phyloP scores from a whole-genome alignment of 2,888 invertebrate species.

The Cephus sareptanus region DNA sequence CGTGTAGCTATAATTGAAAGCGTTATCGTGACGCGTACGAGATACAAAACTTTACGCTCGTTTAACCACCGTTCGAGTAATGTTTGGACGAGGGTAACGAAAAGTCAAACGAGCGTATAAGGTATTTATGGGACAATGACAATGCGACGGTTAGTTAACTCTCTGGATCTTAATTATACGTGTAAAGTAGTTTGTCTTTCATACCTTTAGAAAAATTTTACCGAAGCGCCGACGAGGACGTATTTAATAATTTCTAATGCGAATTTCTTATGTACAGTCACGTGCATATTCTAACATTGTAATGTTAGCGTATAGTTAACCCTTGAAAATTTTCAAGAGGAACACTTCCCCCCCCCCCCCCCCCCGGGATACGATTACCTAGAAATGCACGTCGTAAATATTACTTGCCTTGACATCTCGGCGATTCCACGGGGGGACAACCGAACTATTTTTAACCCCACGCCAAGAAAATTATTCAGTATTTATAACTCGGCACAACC shows the following conservation, averaged over 20 bases:
- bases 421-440: background rate
- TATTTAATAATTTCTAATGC: background rate
- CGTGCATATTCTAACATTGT: background rate
- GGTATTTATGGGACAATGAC: background rate
- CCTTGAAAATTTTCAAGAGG: background rate
- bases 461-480: background rate
- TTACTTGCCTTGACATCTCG: background rate
- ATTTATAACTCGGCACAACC: conserved; percentile 11
- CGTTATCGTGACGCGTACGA: background rate
- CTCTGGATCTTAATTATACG: background rate
- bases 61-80: background rate
- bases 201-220: background rate
- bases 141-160: background rate
- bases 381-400: background rate
- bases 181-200: background rate
- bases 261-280: background rate
- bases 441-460: background rate
- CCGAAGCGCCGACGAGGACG: background rate
- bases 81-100: background rate
- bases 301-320: background rate
- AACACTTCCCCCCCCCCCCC: background rate
- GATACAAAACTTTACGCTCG: background rate
- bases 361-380: background rate
- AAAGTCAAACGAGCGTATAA: background rate
- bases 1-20: background rate